These are phyloP conservation scores for Drosophila bunnanda DNA, from an alignment of 2,888 invertebrate species.

Conservation along the genomic window DNA sequence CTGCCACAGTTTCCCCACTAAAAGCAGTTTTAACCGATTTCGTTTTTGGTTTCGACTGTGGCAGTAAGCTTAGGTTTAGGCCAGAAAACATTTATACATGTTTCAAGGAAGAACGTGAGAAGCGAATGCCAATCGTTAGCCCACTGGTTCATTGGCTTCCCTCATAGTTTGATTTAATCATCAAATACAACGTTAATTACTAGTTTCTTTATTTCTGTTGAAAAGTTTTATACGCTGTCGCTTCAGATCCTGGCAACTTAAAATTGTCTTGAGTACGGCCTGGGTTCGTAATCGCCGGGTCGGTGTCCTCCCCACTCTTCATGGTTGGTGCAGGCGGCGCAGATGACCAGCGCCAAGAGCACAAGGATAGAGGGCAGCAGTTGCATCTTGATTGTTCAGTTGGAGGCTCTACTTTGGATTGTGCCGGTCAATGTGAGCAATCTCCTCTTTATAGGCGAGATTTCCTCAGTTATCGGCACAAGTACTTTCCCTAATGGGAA, in stretches of 20 bases:
- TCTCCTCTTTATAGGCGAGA: slow-evolving; percentile 19
- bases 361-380: slow-evolving; percentile 35
- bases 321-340: slow-evolving; percentile 39
- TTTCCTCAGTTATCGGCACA: not conserved
- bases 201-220: not conserved
- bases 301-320: slow-evolving; percentile 29
- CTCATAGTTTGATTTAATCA: slow-evolving; percentile 26
- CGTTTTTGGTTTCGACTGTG: slow-evolving; percentile 50
- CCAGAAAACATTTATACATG: slow-evolving; percentile 43
- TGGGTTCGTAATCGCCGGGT: slow-evolving; percentile 31
- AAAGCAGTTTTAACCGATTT: slow-evolving; percentile 48
- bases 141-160: slow-evolving; percentile 27
- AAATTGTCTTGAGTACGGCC: slow-evolving; percentile 14
- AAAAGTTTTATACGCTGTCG: not conserved
- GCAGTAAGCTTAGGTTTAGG: slow-evolving; percentile 55
- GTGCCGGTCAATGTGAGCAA: not conserved
- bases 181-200: slow-evolving; percentile 48
- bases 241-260: not conserved
- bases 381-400: slow-evolving; percentile 51
- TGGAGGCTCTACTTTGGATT: not conserved
- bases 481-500: slow-evolving; percentile 24
- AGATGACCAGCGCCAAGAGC: slow-evolving; percentile 40
- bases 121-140: slow-evolving; percentile 23
- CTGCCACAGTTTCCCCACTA: slow-evolving; percentile 27
- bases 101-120: slow-evolving; percentile 19